A percentile compares a stretch with the other conserved stretches of the same genome.
Evolutionary conservation across 2,113 vertebrate species (phyloP).

Genomic region (Rhynchomys soricoides): DNA sequence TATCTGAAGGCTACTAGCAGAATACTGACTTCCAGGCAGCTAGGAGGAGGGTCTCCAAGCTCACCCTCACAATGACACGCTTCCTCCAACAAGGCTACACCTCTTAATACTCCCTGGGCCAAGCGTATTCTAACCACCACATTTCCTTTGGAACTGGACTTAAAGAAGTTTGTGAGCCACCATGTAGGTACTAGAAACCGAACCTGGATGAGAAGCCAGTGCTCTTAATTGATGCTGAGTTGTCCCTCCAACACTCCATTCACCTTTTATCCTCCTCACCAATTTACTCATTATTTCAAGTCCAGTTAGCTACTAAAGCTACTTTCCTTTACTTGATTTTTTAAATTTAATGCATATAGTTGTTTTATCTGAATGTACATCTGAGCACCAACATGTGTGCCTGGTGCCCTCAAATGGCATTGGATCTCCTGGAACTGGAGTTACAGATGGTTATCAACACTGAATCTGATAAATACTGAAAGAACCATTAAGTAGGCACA

Average conservation of each 20-base stretch:
- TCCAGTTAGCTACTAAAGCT: background rate
- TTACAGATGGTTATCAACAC: background rate
- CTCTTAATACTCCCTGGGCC: too few relatives aligned
- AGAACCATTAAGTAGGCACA: too few relatives aligned
- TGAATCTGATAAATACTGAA: too few relatives aligned
- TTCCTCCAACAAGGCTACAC: too few relatives aligned
- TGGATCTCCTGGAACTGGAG: background rate
- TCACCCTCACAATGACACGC: too few relatives aligned
- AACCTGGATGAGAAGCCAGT: background rate
- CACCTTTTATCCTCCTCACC: slow-evolving; percentile 8
- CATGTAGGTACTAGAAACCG: background rate
- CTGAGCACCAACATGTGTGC: background rate
- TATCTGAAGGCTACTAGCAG: too few relatives aligned
- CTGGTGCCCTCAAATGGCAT: background rate
- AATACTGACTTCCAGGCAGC: too few relatives aligned
- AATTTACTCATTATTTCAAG: slow-evolving; percentile 28
- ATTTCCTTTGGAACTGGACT: background rate
- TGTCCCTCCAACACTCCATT: background rate
- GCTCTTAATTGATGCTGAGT: background rate
- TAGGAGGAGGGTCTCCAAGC: too few relatives aligned
- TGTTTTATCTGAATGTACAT: background rate
- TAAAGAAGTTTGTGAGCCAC: background rate
- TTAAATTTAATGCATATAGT: background rate
- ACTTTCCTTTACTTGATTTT: background rate
- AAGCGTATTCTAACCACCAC: too few relatives aligned